Evolutionary conservation across 2,888 invertebrate species (phyloP), one percentile per base, ranked within the genome.

Genomic region (Leptopilina syphax): DNA sequence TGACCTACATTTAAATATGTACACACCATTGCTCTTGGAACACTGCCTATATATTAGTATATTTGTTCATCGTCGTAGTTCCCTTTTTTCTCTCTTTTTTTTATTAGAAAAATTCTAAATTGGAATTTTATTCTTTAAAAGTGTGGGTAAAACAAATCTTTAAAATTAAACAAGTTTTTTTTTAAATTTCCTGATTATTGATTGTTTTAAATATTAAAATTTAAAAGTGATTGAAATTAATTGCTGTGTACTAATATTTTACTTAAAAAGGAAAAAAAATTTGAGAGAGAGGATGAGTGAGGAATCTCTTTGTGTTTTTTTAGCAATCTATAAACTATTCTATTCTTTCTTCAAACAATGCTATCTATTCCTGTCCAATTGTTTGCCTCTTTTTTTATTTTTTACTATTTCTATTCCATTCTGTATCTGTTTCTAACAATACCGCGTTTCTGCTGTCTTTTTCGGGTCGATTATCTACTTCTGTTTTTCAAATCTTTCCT

Each of bases 341-440:
- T 18, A 18, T 68, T 68, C 67, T 68, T 44, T 44, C 44, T 68
- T 47, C 67, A 44, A 68, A 68, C 67, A 68, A 24, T 47, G 67
- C 67, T 47, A 68, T 24, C 67, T n/a, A 68, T 68, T 63, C 8
- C 63, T 63, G 63, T 63, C 78, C 77, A 76, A 63, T 79, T 77
- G 77, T 80, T n/a, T 13, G 66, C 47, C 60, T 77, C 63, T 34
- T 44, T 63, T 13, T 67, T 70, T 60, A 78, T 44, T 63, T 13
- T 67, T 70, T 60, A 78, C 34, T 24, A 47, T 60, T 54, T 27
- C 54, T 67, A 66, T 65, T 44, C 63, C 41, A 68, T 76, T 77
- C 77, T 79, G 70, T 70, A 57, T 50, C 70, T 57, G 70, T 70
- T 50, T 70, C 47, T 54, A 24, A 70, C 50, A 70, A 27, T 27